Percentiles rank a stretch among this genome's conserved stretches.
These are phyloP conservation scores for Drosophila suboccidentalis DNA, from an alignment of 2,888 invertebrate species.

Conservation along the genomic window DNA sequence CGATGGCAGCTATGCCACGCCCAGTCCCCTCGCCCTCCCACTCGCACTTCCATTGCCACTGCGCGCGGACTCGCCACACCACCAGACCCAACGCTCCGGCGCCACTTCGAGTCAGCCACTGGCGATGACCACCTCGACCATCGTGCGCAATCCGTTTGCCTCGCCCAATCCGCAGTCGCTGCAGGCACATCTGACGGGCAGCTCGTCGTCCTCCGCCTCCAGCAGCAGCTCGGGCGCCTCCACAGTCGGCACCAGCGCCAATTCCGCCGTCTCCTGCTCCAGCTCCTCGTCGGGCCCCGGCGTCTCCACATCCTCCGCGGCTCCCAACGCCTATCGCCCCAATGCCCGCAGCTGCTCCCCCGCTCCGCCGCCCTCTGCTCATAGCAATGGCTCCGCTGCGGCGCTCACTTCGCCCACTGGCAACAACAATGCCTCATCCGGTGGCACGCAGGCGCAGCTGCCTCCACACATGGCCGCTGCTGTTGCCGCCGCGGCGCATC, in stretches of 20 bases:
- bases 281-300: constrained; percentile 23
- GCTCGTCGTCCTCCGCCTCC: constrained; percentile 45
- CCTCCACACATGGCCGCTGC: constrained; percentile 73
- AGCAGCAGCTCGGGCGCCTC: constrained; percentile 44
- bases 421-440: constrained; percentile 40
- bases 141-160: constrained; percentile 84
- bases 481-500: constrained; percentile 76
- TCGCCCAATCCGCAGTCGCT: constrained; percentile 81
- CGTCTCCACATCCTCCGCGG: constrained; percentile 20
- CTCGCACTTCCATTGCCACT: constrained; percentile 33
- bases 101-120: constrained; percentile 62
- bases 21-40: constrained; percentile 43
- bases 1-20: constrained; percentile 78
- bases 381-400: constrained; percentile 57
- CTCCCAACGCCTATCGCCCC: constrained; percentile 48
- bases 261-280: constrained; percentile 28
- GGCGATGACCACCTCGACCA: constrained; percentile 82
- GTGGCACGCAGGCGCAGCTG: constrained; percentile 55
- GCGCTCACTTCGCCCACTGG: constrained; percentile 61
- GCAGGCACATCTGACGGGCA: constrained; percentile 45
- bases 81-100: constrained; percentile 22
- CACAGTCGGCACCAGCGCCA: constrained; percentile 24
- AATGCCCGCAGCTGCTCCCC: constrained; percentile 71
- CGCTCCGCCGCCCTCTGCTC: constrained; percentile 54
- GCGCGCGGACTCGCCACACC: constrained; percentile 40